Conservation (phyloP, 2,113 vertebrate species). For the human region DNA sequence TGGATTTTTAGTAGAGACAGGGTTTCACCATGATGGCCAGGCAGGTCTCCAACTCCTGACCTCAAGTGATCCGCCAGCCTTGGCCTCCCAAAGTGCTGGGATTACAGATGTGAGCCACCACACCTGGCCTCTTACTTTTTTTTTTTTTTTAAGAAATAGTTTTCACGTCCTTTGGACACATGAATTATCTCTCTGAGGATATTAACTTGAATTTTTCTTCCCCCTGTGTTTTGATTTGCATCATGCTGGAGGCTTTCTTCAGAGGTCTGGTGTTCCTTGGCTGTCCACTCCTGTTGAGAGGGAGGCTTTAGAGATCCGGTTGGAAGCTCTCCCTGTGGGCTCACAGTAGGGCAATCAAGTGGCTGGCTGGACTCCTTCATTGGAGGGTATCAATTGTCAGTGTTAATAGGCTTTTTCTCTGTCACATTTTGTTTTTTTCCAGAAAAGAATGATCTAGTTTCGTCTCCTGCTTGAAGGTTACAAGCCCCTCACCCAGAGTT, state of each 20-base stretch:
- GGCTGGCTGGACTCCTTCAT: not conserved
- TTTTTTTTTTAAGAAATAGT: not conserved
- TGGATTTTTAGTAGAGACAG: too few relatives aligned
- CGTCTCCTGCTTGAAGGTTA: not conserved
- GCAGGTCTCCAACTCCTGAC: too few relatives aligned
- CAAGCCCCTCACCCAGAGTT: not conserved
- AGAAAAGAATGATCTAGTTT: not conserved
- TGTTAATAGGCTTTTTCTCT: not conserved
- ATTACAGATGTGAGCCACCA: too few relatives aligned
- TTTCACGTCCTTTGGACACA: slow-evolving; percentile 17
- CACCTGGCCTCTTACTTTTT: not conserved
- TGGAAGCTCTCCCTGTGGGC: not conserved
- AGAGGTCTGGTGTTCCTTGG: not conserved
- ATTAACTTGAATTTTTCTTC: not conserved
- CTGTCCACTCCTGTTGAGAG: not conserved
- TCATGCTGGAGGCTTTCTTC: not conserved
- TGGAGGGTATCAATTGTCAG: not conserved
- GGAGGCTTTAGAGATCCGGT: not conserved
- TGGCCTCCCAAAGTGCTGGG: too few relatives aligned
- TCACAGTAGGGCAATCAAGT: not conserved
- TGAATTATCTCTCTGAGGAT: not conserved
- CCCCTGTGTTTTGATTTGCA: not conserved
- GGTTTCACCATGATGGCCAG: too few relatives aligned
- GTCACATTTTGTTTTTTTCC: not conserved
- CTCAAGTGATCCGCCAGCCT: too few relatives aligned